Conservation (phyloP, 2,113 vertebrate species). For the Sapajus apella region DNA sequence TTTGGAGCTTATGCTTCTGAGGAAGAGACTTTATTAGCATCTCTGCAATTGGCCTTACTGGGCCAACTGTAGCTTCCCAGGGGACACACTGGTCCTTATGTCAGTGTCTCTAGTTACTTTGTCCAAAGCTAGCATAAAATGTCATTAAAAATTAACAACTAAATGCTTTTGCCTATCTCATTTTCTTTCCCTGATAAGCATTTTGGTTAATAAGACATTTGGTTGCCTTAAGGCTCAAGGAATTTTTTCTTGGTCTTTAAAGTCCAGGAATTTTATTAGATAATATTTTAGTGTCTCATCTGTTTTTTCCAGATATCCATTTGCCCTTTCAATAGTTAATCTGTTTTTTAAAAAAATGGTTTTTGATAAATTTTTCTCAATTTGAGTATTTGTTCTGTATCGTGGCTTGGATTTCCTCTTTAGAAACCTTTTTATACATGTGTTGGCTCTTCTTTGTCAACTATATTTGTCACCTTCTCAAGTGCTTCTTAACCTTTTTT, state of each 20-base stretch:
- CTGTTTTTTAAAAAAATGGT: not conserved
- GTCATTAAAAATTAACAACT: not conserved
- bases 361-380: not conserved
- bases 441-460: not conserved
- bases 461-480: not conserved
- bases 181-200: not conserved
- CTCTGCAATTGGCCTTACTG: not conserved
- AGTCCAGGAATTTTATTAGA: not conserved
- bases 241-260: not conserved
- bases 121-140: not conserved
- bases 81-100: rapidly evolving
- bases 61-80: not conserved
- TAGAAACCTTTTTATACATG: not conserved
- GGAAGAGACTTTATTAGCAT: not conserved
- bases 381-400: not conserved
- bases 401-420: not conserved
- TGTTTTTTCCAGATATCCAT: not conserved
- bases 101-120: not conserved
- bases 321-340: not conserved
- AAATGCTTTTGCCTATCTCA: not conserved
- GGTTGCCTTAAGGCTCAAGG: not conserved
- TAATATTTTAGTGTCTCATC: not conserved
- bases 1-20: not conserved
- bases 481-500: not conserved
- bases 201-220: not conserved